Conservation (phyloP, 2,797 vertebrate species). For the Etheostoma nigrum region DNA sequence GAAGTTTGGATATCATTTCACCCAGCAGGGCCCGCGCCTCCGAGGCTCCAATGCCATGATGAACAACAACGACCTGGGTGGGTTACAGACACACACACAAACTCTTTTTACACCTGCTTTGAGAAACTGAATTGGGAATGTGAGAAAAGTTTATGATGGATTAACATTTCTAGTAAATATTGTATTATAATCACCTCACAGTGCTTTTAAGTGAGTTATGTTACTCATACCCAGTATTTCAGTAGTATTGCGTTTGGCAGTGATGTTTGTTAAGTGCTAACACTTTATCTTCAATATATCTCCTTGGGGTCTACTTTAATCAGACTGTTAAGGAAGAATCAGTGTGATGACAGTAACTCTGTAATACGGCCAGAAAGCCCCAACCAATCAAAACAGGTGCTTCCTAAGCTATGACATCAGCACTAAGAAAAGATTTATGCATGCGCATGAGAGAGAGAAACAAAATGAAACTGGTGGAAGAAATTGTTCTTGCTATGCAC, state of each 20-base stretch:
- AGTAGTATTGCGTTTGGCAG: constrained; percentile 48
- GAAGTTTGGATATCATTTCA: constrained; percentile 98
- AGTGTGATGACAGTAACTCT: constrained; percentile 63
- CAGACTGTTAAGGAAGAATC: constrained; percentile 44
- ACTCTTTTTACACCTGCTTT: neutral
- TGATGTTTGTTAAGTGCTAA: constrained; percentile 22
- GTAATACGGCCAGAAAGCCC: constrained; percentile 39
- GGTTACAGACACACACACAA: constrained; percentile 60
- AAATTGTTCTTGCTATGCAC: constrained; percentile 1
- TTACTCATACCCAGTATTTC: neutral
- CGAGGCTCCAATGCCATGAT: constrained; percentile 98
- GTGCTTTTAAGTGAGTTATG: constrained; percentile 7
- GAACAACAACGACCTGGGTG: constrained; percentile 98
- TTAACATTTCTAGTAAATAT: constrained; percentile 10
- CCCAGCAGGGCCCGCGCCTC: constrained; percentile 96
- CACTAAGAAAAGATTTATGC: constrained; percentile 50
- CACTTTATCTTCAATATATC: constrained; percentile 67
- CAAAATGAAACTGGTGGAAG: constrained; percentile 17
- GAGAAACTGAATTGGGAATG: neutral
- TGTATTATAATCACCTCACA: constrained; percentile 5
- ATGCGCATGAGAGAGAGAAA: constrained; percentile 35
- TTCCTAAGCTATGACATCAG: constrained; percentile 76
- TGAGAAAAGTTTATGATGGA: constrained; percentile 1
- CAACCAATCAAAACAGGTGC: constrained; percentile 69
- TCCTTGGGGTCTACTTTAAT: constrained; percentile 54